Percentiles rank a stretch among this genome's conserved stretches.
Conservation (phyloP, 2,113 vertebrate genomes). For the Microcebus griseorufus region DNA sequence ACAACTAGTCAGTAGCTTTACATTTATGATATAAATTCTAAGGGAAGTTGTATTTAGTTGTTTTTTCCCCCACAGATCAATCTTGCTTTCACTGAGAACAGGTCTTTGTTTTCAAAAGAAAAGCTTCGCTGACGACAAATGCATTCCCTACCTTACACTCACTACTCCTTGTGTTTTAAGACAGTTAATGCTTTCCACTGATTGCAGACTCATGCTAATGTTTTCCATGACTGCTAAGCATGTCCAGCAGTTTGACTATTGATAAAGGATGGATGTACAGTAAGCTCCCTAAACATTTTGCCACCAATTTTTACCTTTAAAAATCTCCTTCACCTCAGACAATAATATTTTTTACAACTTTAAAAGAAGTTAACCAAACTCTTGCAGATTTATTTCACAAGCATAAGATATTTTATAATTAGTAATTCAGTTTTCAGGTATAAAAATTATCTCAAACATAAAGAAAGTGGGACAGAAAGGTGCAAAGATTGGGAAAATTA, state of each 20-base stretch:
- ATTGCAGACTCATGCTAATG: constrained; percentile 26
- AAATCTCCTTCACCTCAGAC: constrained; percentile 47
- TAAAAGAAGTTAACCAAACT: constrained; percentile 53
- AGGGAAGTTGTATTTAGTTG: constrained; percentile 21
- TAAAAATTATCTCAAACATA: constrained; percentile 50
- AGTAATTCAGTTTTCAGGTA: constrained; percentile 43
- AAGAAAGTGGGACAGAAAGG: constrained; percentile 40
- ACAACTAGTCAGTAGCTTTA: constrained; percentile 38
- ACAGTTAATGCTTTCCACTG: constrained; percentile 38
- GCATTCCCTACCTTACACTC: background rate
- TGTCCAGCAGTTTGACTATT: constrained; percentile 23
- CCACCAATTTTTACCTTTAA: constrained; percentile 46
- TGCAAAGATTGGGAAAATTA: constrained; percentile 47
- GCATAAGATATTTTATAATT: constrained; percentile 45
- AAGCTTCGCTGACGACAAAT: constrained; percentile 54
- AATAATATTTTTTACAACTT: constrained; percentile 35
- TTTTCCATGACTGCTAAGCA: constrained; percentile 16
- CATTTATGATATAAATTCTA: constrained; percentile 39
- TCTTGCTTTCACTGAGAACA: constrained; percentile 51
- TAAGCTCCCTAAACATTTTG: constrained; percentile 28
- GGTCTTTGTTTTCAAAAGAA: constrained; percentile 47
- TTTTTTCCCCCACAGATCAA: background rate
- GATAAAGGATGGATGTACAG: constrained; percentile 30
- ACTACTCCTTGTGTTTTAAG: constrained; percentile 1
- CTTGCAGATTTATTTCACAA: constrained; percentile 52